These are phyloP conservation scores for Abrostola tripartita DNA, from an alignment of 2,888 invertebrate species.

Conservation along the genomic window DNA sequence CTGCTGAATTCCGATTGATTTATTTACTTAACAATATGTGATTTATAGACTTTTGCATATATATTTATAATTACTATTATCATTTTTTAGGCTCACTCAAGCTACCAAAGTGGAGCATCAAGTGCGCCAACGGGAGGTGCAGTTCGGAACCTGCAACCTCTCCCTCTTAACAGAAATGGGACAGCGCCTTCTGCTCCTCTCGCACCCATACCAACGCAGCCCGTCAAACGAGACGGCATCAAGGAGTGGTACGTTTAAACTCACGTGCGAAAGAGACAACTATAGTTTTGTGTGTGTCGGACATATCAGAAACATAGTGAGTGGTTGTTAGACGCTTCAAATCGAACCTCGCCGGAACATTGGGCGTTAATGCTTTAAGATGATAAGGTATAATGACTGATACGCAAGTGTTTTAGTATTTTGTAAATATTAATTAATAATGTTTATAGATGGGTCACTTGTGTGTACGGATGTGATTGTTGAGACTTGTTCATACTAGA, in stretches of 20 bases:
- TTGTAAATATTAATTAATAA: slow-evolving; percentile 84
- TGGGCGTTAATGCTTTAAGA: slow-evolving; percentile 66
- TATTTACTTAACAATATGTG: background rate
- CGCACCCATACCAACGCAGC: slow-evolving; percentile 86
- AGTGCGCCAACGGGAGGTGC: slow-evolving; percentile 83
- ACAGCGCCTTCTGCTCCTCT: slow-evolving; percentile 78
- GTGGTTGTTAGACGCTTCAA: slow-evolving; percentile 54
- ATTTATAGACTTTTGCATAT: background rate
- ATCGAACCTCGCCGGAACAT: slow-evolving; percentile 47
- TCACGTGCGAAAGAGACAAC: slow-evolving; percentile 13
- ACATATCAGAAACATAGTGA: slow-evolving; percentile 55
- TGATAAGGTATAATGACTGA: slow-evolving; percentile 79
- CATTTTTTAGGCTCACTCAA: slow-evolving; percentile 78
- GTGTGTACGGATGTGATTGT: slow-evolving; percentile 74
- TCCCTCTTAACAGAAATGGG: slow-evolving; percentile 79
- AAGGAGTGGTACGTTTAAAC: slow-evolving; percentile 98
- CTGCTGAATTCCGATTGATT: no score
- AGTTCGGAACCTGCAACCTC: slow-evolving; percentile 84
- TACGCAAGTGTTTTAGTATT: slow-evolving; percentile 81
- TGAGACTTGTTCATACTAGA: slow-evolving; percentile 54
- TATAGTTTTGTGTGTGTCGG: slow-evolving; percentile 39
- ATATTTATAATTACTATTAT: background rate
- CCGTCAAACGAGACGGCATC: slow-evolving; percentile 95
- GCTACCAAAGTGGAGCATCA: slow-evolving; percentile 82
- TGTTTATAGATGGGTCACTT: slow-evolving; percentile 74